Conservation (phyloP, 2,113 vertebrate genomes). For the Danio rerio region DNA sequence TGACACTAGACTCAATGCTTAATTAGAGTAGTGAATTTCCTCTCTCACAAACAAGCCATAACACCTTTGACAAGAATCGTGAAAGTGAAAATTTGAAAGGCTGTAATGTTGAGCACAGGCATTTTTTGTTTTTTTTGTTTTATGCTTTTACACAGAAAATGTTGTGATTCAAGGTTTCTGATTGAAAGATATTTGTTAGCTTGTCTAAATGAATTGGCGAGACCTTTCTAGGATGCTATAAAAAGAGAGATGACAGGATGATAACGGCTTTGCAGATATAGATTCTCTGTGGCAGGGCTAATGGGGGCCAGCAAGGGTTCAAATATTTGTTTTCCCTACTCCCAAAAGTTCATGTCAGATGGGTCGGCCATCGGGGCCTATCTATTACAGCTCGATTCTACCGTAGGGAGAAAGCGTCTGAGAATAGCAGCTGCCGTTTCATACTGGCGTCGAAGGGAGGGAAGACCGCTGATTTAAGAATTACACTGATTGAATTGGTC, state of each 20-base stretch:
- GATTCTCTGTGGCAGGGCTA: constrained; percentile 74
- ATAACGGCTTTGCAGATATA: constrained; percentile 66
- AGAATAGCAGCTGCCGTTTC: constrained; percentile 59
- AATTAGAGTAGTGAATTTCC: constrained; percentile 32
- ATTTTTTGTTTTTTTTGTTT: background rate
- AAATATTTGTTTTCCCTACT: constrained; percentile 81
- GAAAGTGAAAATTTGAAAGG: background rate
- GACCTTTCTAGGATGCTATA: constrained; percentile 21
- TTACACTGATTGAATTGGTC: background rate
- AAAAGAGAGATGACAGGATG: constrained; percentile 64
- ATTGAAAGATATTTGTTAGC: background rate
- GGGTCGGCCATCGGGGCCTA: constrained; percentile 73
- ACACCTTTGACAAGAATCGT: background rate
- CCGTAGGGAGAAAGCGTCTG: constrained; percentile 36
- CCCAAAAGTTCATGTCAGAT: constrained; percentile 78
- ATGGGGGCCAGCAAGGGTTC: constrained; percentile 69
- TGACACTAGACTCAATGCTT: background rate
- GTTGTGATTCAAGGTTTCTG: background rate
- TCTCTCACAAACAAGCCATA: background rate
- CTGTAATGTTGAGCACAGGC: background rate
- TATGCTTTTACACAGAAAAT: background rate
- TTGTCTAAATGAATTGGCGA: background rate
- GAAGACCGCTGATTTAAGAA: constrained; percentile 9
- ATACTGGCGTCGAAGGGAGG: background rate
- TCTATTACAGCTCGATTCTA: constrained; percentile 78